Evolutionary conservation across 2,888 invertebrate genomes (phyloP).

Genomic region (Ephialtes manifestator): DNA sequence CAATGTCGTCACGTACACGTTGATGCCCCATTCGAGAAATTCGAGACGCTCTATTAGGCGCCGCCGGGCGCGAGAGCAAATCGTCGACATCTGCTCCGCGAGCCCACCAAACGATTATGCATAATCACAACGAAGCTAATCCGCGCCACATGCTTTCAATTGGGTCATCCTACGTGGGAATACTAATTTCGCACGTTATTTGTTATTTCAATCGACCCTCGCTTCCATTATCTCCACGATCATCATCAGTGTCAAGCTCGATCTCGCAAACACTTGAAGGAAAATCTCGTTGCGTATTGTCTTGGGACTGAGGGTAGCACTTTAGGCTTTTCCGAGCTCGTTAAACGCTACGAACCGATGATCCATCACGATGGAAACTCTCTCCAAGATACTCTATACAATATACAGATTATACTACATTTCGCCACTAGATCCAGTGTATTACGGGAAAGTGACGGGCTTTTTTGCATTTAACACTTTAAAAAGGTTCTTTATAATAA

Average conservation of each 20-base stretch:
- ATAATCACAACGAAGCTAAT: constrained; percentile 81
- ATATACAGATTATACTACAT: neutral
- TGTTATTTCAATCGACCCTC: constrained; percentile 32
- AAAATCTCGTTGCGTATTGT: constrained; percentile 23
- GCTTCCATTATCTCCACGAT: constrained; percentile 26
- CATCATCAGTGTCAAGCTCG: constrained; percentile 32
- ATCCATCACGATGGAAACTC: constrained; percentile 41
- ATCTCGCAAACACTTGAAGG: constrained; percentile 15
- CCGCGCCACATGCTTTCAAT: constrained; percentile 79
- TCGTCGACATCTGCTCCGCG: constrained; percentile 75
- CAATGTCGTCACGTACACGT: constrained; percentile 41
- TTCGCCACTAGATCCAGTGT: neutral
- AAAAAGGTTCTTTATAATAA: neutral
- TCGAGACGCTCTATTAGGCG: constrained; percentile 61
- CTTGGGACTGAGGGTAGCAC: constrained; percentile 29
- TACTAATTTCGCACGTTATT: constrained; percentile 75
- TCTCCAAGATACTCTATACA: neutral
- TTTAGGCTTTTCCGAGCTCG: constrained; percentile 38
- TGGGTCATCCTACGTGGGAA: constrained; percentile 77
- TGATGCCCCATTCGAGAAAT: constrained; percentile 48
- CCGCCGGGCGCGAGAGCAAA: constrained; percentile 64
- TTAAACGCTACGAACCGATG: constrained; percentile 26
- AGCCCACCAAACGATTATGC: constrained; percentile 77
- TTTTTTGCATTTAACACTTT: neutral
- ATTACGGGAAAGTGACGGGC: constrained; percentile 5